phyloP scores from a whole-genome alignment of 2,888 invertebrate species.

The Caenorhabditis sulstoni region DNA sequence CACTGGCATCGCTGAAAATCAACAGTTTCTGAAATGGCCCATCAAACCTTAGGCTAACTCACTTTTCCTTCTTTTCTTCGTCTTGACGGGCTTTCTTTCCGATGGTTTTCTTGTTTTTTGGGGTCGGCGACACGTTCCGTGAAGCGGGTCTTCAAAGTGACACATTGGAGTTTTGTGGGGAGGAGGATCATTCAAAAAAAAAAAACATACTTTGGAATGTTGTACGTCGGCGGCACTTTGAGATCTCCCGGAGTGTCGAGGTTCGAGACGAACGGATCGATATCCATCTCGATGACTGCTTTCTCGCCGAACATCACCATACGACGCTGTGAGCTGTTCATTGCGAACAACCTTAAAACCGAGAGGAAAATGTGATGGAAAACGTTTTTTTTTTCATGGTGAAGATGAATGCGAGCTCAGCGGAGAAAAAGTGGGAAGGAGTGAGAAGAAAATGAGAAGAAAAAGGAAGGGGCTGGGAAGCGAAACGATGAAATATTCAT shows the following conservation, averaged over 20 bases:
- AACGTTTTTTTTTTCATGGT: no score
- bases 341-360: no score
- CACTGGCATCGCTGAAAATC: conserved; percentile 30
- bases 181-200: not conserved
- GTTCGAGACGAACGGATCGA: conserved; percentile 52
- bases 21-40: not conserved
- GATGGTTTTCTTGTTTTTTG: conserved; percentile 10
- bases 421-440: no score
- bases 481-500: no score
- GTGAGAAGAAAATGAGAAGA: no score
- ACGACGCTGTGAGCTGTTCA: conserved; percentile 53
- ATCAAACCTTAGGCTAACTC: not conserved
- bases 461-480: no score
- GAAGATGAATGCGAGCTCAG: no score
- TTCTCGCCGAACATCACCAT: conserved; percentile 54
- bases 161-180: no score
- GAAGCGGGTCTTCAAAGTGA: no score
- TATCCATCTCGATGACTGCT: conserved; percentile 53
- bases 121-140: not conserved
- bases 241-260: conserved; percentile 50
- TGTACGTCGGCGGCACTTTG: conserved; percentile 35
- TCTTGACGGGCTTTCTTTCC: conserved; percentile 20
- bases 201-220: conserved; percentile 30
- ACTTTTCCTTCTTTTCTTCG: conserved; percentile 55
- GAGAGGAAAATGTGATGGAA: no score